Conservation (phyloP, 2,113 vertebrate genomes). For the Periophthalmus modestus region DNA sequence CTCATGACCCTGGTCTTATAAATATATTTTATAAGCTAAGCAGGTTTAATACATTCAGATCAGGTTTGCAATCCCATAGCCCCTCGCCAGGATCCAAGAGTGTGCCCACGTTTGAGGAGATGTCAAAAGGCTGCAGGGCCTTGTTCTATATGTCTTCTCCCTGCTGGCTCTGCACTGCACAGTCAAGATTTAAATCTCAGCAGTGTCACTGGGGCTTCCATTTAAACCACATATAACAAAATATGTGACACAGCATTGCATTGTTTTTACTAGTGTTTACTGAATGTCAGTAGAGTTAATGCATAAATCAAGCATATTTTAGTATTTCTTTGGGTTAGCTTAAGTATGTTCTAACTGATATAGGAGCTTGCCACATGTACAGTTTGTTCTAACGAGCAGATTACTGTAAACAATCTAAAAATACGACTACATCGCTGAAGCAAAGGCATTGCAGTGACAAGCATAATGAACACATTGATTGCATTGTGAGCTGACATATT, state of each 20-base stretch:
- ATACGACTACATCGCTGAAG: constrained; percentile 1
- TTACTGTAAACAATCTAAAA: constrained; percentile 12
- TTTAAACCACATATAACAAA: not conserved
- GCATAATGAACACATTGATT: constrained; percentile 15
- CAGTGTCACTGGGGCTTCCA: not conserved
- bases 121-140: constrained; percentile 15
- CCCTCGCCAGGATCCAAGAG: constrained; percentile 5
- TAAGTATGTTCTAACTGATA: not conserved
- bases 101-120: constrained; percentile 10
- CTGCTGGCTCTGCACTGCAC: constrained; percentile 3
- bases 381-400: constrained; percentile 5
- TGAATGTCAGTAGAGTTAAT: constrained; percentile 1
- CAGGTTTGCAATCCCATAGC: constrained; percentile 9
- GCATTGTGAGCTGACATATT: not conserved
- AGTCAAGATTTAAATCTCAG: not conserved
- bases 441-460: constrained; percentile 4
- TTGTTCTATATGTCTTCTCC: constrained; percentile 10
- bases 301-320: not conserved
- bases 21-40: constrained; percentile 12
- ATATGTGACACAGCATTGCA: not conserved
- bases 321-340: not conserved
- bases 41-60: constrained; percentile 9
- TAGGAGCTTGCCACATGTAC: not conserved
- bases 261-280: not conserved
- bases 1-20: constrained; percentile 2